Percentiles rank a stretch among this genome's conserved stretches.
Conservation (phyloP, 2,888 invertebrate genomes). For the Steinernema hermaphroditum region DNA sequence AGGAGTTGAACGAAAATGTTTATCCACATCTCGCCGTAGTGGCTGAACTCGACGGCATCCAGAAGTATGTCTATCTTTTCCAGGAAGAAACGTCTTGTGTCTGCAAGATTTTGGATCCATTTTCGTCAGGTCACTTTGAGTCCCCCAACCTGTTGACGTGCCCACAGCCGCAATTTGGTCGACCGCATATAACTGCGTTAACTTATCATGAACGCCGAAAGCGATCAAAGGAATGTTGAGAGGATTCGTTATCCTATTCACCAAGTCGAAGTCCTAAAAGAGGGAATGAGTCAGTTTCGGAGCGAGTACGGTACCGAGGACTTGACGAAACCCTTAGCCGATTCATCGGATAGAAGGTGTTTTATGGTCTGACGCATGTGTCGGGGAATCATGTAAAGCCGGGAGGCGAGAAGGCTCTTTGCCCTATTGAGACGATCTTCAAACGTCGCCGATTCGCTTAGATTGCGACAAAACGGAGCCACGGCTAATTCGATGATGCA, state of each 20-base stretch:
- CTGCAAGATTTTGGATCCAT: background rate
- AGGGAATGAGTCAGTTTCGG: too few species aligned
- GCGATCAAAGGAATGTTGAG: background rate
- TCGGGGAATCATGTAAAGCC: background rate
- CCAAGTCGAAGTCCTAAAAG: background rate
- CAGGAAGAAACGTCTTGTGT: constrained; percentile 27
- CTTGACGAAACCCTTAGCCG: background rate
- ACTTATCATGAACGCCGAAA: background rate
- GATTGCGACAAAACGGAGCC: constrained; percentile 39
- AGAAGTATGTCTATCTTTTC: constrained; percentile 38
- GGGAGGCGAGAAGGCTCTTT: constrained; percentile 28
- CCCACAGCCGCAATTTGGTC: background rate
- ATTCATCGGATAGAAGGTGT: background rate
- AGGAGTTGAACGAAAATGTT: constrained; percentile 41
- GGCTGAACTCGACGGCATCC: constrained; percentile 38
- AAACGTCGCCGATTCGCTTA: constrained; percentile 36
- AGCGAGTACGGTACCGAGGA: background rate
- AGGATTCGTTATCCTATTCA: background rate
- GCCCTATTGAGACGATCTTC: constrained; percentile 38
- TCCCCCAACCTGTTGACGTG: background rate
- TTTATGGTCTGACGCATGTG: background rate
- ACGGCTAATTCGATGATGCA: constrained; percentile 39
- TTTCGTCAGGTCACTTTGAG: background rate
- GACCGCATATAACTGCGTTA: background rate
- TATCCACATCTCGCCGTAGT: constrained; percentile 38